Percentiles rank a stretch among this genome's conserved stretches.
These are phyloP conservation scores for Mythimna lalbum DNA, from an alignment of 2,888 invertebrate species.

Conservation along the genomic window DNA sequence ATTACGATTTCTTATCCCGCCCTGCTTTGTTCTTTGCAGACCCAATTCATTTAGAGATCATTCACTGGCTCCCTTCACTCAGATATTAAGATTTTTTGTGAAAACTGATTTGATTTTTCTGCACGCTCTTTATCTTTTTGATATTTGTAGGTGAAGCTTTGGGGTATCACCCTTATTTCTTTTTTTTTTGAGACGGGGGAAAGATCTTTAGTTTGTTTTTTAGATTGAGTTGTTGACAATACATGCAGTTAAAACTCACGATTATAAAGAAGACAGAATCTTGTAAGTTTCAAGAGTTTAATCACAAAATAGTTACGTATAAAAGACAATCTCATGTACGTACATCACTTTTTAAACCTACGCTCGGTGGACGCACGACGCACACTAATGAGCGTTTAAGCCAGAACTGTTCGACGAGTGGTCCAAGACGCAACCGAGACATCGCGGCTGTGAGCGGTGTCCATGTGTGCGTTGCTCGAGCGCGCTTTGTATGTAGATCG, in stretches of 20 bases:
- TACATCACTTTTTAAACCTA: too few relatives aligned
- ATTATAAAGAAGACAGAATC: background rate
- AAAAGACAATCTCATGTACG: too few relatives aligned
- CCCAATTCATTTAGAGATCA: constrained; percentile 66
- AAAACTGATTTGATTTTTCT: constrained; percentile 61
- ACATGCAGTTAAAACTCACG: background rate
- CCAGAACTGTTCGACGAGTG: too few relatives aligned
- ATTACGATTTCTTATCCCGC: constrained; percentile 73
- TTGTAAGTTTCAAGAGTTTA: too few relatives aligned
- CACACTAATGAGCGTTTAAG: too few relatives aligned
- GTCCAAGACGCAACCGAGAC: too few relatives aligned
- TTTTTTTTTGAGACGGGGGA: background rate
- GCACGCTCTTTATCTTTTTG: constrained; percentile 25
- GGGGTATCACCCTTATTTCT: background rate
- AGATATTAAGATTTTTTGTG: constrained; percentile 61
- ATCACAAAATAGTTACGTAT: too few relatives aligned
- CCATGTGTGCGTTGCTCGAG: too few relatives aligned
- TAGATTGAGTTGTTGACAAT: background rate
- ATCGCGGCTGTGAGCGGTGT: too few relatives aligned
- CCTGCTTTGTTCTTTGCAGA: constrained; percentile 72
- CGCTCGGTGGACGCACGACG: too few relatives aligned
- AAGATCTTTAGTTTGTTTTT: background rate
- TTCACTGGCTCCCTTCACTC: constrained; percentile 62
- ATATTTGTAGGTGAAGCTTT: constrained; percentile 31
- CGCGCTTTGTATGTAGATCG: too few relatives aligned